These are phyloP conservation scores for Sphaerophoria rueppellii DNA, from an alignment of 2,888 invertebrate species.

Conservation along the genomic window DNA sequence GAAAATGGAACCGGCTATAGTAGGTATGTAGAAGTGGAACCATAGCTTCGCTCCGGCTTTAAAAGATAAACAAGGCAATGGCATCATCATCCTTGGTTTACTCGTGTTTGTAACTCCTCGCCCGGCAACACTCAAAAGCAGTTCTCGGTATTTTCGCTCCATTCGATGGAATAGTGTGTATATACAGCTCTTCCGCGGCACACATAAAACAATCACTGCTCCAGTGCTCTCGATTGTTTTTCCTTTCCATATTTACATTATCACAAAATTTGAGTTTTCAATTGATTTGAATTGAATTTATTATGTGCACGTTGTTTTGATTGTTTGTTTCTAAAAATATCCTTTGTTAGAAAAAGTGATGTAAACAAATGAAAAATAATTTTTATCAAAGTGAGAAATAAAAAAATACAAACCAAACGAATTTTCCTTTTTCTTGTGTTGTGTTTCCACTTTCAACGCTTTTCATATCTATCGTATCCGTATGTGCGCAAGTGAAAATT, in stretches of 20 bases:
- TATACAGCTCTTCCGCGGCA: constrained; percentile 66
- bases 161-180: constrained; percentile 62
- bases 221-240: constrained; percentile 58
- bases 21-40: background rate
- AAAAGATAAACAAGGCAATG: constrained; percentile 58
- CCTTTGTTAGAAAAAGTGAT: background rate
- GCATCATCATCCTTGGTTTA: constrained; percentile 69
- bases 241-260: constrained; percentile 26
- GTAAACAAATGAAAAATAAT: background rate
- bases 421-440: constrained; percentile 58
- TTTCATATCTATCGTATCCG: constrained; percentile 7
- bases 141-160: constrained; percentile 5
- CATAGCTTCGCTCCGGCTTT: background rate
- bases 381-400: constrained; percentile 15
- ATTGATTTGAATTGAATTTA: background rate
- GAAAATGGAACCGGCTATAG: too few species aligned
- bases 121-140: background rate
- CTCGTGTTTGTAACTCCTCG: background rate
- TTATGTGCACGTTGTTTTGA: background rate
- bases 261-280: constrained; percentile 7
- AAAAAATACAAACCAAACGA: constrained; percentile 55
- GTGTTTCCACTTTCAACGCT: constrained; percentile 44
- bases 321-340: background rate
- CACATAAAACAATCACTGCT: constrained; percentile 58
- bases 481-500: constrained; percentile 50